Conservation (phyloP, 2,113 vertebrate species). For the Saccopteryx bilineata region DNA sequence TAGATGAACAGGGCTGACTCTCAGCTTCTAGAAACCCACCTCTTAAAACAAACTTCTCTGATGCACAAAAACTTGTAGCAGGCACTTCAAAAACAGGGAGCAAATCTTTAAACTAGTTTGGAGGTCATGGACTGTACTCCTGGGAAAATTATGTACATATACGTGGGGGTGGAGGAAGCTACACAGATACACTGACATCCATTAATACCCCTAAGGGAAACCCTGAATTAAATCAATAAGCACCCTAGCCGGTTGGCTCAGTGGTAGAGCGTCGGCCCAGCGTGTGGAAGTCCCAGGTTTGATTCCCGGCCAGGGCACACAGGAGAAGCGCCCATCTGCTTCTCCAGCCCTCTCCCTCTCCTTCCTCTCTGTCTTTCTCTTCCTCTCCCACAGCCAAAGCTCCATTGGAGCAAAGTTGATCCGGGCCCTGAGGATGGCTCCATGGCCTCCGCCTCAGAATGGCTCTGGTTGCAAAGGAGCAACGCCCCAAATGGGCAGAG, state of each 20-base stretch:
- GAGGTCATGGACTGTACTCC: not conserved
- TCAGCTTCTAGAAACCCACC: not conserved
- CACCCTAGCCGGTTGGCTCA: not conserved
- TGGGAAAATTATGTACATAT: not conserved
- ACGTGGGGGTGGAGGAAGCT: not conserved
- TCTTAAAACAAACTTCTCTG: slow-evolving; percentile 1
- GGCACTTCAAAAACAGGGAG: not conserved
- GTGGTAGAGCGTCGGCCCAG: too few species aligned
- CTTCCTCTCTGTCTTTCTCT: too few species aligned
- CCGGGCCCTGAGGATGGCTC: too few species aligned
- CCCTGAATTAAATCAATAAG: not conserved
- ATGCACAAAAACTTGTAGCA: not conserved
- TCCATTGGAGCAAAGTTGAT: too few species aligned
- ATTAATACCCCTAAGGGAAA: not conserved
- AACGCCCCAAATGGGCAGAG: too few species aligned
- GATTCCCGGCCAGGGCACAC: too few species aligned
- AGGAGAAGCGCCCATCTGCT: too few species aligned
- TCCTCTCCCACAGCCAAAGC: too few species aligned
- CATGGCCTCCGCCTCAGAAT: too few species aligned
- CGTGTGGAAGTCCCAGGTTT: too few species aligned
- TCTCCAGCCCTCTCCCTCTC: too few species aligned
- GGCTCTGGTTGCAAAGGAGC: too few species aligned
- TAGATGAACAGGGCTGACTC: not conserved
- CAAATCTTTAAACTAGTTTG: not conserved
- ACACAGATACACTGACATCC: not conserved